Evolutionary conservation across 53 echinoderm and acorn worm species (phyloP), one percentile per base, ranked within the genome.

Genomic region (Henricia sp.): DNA sequence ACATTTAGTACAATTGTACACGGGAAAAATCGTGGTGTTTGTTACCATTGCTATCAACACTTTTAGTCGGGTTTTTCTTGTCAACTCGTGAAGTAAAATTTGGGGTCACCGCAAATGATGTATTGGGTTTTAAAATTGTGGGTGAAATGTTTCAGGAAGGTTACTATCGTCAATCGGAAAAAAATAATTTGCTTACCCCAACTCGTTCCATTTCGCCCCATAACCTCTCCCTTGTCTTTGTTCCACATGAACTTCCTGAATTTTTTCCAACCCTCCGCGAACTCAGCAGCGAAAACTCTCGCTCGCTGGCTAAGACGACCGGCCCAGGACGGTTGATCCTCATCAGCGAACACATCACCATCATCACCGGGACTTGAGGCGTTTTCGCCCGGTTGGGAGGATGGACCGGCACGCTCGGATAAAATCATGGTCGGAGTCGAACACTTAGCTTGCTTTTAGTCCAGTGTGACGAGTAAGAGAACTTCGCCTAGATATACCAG

Each of bases 221-320:
- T 89, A 17, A 96, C 89, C 69, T 91, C 91, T 26, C 69, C 89
- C 40, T 91, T 91, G 52, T 96, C 91, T 28, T 46, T 44, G 55
- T 96, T 93, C 93, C 93, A 96, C 74, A 96, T 72, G 57, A 96
- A 96, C 57, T 73, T 72, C 28, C 70, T 80, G 69, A 96, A 96
- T 9, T 43, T 71, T 29, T 67, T 66, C 93, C 93, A 96, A 71
- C 72, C 62, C 6, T 74, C 51, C 0, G 13, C 16, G 1, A 74
- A 14, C 2, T 46, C 28, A 4, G 17, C 37, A 28, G 20, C 46
- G 2, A 70, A 3, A 6, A 0, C 9, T 26, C 70, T 44, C 8
- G 9, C 3, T 38, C 67, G 67, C 1, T 12, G 67, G 6, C 19
- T 39, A 8, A 67, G 16, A 5, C 20, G 62, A 13, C 14, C 33